Conservation (phyloP, 2,797 vertebrate species). For the Apogon talboti region DNA sequence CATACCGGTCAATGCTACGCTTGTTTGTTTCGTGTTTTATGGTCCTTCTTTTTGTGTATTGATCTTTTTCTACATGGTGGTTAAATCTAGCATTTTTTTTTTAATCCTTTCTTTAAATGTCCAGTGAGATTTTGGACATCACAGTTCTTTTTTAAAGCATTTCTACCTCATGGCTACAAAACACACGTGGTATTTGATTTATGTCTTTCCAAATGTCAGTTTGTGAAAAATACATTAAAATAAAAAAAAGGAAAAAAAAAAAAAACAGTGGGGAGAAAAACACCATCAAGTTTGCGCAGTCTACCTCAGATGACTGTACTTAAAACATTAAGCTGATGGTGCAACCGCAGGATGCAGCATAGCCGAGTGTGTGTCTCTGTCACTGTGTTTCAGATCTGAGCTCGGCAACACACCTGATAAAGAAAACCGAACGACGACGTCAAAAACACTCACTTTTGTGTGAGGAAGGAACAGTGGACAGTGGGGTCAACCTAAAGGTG, state of each 20-base stretch:
- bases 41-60: slow-evolving; percentile 49
- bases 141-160: slow-evolving; percentile 92
- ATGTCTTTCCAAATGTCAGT: slow-evolving; percentile 88
- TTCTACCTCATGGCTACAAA: slow-evolving; percentile 97
- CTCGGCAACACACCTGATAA: slow-evolving; percentile 52
- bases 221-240: slow-evolving; percentile 73
- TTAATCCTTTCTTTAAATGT: slow-evolving; percentile 33
- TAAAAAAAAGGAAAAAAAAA: not conserved
- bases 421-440: slow-evolving; percentile 83
- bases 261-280: slow-evolving; percentile 65
- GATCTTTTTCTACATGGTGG: slow-evolving; percentile 79
- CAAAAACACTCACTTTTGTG: slow-evolving; percentile 74
- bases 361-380: slow-evolving; percentile 73
- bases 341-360: slow-evolving; percentile 67
- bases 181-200: slow-evolving; percentile 93
- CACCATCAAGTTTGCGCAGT: slow-evolving; percentile 91
- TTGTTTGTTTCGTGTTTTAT: slow-evolving; percentile 44
- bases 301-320: slow-evolving; percentile 96
- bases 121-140: slow-evolving; percentile 82
- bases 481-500: slow-evolving; percentile 82
- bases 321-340: slow-evolving; percentile 91
- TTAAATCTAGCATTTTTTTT: slow-evolving; percentile 40
- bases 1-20: slow-evolving; percentile 50
- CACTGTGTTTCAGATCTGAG: slow-evolving; percentile 39
- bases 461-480: slow-evolving; percentile 85